Conservation (phyloP, 2,113 vertebrate genomes). For the Shinisaurus crocodilurus region DNA sequence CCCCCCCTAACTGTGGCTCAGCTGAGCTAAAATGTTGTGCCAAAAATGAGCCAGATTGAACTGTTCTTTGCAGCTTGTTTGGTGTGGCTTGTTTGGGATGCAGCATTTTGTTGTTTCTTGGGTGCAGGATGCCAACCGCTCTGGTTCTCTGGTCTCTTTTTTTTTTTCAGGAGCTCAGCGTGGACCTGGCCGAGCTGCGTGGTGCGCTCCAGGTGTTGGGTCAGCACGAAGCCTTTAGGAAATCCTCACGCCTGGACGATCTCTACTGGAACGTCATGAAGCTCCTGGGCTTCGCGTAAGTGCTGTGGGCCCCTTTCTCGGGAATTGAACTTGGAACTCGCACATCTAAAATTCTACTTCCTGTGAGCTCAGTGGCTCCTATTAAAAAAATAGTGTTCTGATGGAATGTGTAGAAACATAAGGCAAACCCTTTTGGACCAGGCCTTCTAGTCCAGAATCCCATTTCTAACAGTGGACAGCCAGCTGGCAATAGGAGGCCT, state of each 20-base stretch:
- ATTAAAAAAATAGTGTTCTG: not conserved
- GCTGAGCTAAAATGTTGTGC: no score
- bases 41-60: not conserved
- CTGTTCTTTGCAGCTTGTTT: not conserved
- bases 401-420: not conserved
- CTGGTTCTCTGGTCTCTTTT: accelerated
- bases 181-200: conserved; percentile 75
- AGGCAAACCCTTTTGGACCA: not conserved
- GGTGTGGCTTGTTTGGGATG: not conserved
- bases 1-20: no score
- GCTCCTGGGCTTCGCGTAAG: conserved; percentile 85
- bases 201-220: conserved; percentile 71
- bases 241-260: conserved; percentile 79
- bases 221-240: conserved; percentile 68
- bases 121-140: accelerated
- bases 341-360: not conserved
- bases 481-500: not conserved
- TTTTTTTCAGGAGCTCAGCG: conserved; percentile 79
- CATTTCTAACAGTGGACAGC: not conserved
- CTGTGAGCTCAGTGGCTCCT: not conserved
- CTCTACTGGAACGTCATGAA: conserved; percentile 92
- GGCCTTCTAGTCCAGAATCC: not conserved
- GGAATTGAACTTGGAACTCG: no score
- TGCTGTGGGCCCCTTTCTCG: conserved; percentile 27
- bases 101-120: not conserved